Evolutionary conservation across 2,113 vertebrate species (phyloP), one percentile per base, ranked within the genome.

Genomic region (Colinus virginianus): DNA sequence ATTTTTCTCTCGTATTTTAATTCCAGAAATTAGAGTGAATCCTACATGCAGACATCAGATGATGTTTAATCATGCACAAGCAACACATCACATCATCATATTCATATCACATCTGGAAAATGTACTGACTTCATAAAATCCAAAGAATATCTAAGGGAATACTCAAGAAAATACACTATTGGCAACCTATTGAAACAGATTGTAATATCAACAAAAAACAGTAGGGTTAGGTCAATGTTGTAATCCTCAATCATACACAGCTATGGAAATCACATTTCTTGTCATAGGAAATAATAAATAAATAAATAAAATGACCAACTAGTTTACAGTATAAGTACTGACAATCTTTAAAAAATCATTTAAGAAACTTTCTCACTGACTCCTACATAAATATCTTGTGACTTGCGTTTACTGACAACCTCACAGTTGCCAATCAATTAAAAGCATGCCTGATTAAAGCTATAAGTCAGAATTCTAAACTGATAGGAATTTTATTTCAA

Each of bases 191-290:
- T 86, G 70, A 97, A 94, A 95, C 58, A 77, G 12, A 68, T 17
- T 46, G 11, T 72, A 36, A 68, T 84, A 94, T 90, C 81, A 95
- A 66, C 88, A 95, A n/a, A 88, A 90, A 93, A 58, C 92, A 95
- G 86, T 64, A 93, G 68, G 92, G 83, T 66, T 11, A 22, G 66
- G 91, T 59, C 19, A 64, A 15, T n/a, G 46, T 21, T 49, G 17
- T 43, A 72, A 91, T 87, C 84, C 55, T 94, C 84, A 81, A 61
- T 79, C 84, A 93, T 69, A 84, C 7, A 76, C 51, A 93, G 42
- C 23, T 58, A 91, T 90, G 68, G 49, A 96, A 96, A 96, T 95
- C 88, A 17, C 9, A 67, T 42, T 90, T 79, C 76, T 95, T 92
- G 26, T 30, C 51, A 53, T 66, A 51, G 59, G 69, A 75, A 92